These are phyloP conservation scores for Dallia pectoralis DNA, from an alignment of 2,797 vertebrate species.

Conservation along the genomic window DNA sequence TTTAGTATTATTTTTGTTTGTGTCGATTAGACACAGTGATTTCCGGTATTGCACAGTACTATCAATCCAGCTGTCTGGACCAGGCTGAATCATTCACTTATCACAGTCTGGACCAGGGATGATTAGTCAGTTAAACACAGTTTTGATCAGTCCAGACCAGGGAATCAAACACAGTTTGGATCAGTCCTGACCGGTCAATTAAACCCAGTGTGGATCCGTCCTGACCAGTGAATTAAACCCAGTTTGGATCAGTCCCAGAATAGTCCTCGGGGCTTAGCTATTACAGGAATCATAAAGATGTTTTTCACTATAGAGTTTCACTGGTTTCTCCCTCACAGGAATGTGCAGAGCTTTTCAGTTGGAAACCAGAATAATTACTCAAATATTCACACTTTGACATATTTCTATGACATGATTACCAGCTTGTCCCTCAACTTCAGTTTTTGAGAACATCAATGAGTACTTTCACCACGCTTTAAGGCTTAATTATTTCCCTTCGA, in stretches of 20 bases:
- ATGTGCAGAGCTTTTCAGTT: conserved; percentile 35
- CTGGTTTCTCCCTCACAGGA: conserved; percentile 32
- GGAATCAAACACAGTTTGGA: neutral
- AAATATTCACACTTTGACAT: conserved; percentile 52
- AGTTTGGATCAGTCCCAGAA: conserved; percentile 1
- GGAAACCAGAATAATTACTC: conserved; percentile 42
- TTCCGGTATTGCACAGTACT: too few species aligned
- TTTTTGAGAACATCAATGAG: conserved; percentile 25
- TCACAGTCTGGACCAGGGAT: too few species aligned
- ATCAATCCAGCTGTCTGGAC: too few species aligned
- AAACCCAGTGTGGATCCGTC: neutral
- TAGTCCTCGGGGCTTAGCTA: conserved; percentile 26
- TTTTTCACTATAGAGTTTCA: conserved; percentile 23
- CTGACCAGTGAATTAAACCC: neutral
- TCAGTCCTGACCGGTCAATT: neutral
- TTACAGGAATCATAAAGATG: neutral
- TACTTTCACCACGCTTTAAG: conserved; percentile 11
- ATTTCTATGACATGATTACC: conserved; percentile 57
- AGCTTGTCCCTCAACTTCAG: conserved; percentile 38
- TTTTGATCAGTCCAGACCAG: neutral
- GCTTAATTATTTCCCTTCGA: conserved; percentile 49
- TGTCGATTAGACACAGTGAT: too few species aligned
- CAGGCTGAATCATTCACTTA: too few species aligned
- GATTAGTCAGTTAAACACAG: too few species aligned
- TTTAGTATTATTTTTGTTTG: too few species aligned